Conservation (phyloP, 1,140 invertebrate genomes). For the Plutomurus gul region DNA sequence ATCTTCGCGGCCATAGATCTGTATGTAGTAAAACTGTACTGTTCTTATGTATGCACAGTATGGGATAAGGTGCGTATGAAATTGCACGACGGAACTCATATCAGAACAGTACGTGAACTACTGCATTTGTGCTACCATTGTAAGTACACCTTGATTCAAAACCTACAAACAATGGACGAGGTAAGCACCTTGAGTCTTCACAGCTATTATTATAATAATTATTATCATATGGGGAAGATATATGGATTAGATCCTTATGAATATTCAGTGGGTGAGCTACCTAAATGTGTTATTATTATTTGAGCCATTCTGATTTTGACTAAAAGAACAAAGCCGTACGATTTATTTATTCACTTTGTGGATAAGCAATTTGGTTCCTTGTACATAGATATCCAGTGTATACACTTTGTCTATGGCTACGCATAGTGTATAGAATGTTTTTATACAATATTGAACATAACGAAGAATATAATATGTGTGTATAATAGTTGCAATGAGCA, state of each 20-base stretch:
- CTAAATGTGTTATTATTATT: conserved; percentile 26
- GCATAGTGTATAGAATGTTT: too few species aligned
- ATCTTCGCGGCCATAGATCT: too few species aligned
- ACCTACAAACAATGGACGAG: background rate
- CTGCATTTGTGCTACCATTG: too few species aligned
- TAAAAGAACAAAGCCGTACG: background rate
- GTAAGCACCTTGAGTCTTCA: conserved; percentile 1
- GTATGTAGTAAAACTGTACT: background rate
- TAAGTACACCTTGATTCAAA: too few species aligned
- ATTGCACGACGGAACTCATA: too few species aligned
- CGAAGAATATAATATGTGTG: too few species aligned
- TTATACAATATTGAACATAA: too few species aligned
- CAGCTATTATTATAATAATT: conserved; percentile 11
- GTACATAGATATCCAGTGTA: too few species aligned
- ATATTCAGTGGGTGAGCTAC: conserved; percentile 4
- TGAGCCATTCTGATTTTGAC: conserved; percentile 15
- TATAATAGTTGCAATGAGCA: too few species aligned
- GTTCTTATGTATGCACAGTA: background rate
- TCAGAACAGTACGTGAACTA: too few species aligned
- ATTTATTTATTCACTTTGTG: background rate
- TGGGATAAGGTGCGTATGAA: background rate
- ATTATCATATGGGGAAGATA: conserved; percentile 17
- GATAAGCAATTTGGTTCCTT: too few species aligned
- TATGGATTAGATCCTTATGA: conserved; percentile 30
- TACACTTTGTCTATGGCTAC: too few species aligned